These are phyloP conservation scores for Drosophila tristis DNA, from an alignment of 1,140 invertebrate species.

Conservation along the genomic window DNA sequence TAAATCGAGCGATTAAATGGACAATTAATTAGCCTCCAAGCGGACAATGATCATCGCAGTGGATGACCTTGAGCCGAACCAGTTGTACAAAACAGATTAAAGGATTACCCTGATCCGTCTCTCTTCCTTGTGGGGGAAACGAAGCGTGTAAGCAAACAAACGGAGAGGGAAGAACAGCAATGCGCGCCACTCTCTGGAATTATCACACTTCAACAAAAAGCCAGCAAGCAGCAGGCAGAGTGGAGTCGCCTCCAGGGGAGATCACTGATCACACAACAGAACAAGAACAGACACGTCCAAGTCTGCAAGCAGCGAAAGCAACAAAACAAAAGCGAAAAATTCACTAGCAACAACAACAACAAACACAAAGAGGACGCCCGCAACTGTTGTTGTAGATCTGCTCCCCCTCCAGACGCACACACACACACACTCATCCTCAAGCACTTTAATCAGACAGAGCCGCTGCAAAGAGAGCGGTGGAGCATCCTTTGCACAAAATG, in stretches of 20 bases:
- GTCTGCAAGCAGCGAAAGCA: slow-evolving; percentile 44
- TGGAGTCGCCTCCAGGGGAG: neutral
- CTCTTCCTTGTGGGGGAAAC: slow-evolving; percentile 9
- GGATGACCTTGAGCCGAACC: slow-evolving; percentile 64
- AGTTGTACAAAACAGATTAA: slow-evolving; percentile 67
- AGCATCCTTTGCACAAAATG: slow-evolving; percentile 37
- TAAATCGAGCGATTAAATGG: slow-evolving; percentile 78
- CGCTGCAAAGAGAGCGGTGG: slow-evolving; percentile 20
- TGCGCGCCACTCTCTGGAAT: slow-evolving; percentile 56
- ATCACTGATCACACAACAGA: neutral
- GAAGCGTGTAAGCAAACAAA: slow-evolving; percentile 62
- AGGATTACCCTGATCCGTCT: slow-evolving; percentile 54
- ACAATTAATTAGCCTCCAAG: slow-evolving; percentile 69
- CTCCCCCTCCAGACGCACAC: slow-evolving; percentile 13
- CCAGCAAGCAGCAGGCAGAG: slow-evolving; percentile 20
- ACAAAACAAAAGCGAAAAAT: slow-evolving; percentile 72
- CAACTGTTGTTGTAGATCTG: slow-evolving; percentile 15
- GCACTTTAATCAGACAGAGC: slow-evolving; percentile 53
- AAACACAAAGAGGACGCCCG: slow-evolving; percentile 19
- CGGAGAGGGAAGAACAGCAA: slow-evolving; percentile 14
- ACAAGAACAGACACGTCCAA: slow-evolving; percentile 19
- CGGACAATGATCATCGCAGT: slow-evolving; percentile 24
- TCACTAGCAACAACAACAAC: slow-evolving; percentile 42
- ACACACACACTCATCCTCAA: slow-evolving; percentile 12
- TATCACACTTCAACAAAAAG: slow-evolving; percentile 77